phyloP scores from a whole-genome alignment of 1,140 invertebrate genomes.

The Liolophura sinensis region DNA sequence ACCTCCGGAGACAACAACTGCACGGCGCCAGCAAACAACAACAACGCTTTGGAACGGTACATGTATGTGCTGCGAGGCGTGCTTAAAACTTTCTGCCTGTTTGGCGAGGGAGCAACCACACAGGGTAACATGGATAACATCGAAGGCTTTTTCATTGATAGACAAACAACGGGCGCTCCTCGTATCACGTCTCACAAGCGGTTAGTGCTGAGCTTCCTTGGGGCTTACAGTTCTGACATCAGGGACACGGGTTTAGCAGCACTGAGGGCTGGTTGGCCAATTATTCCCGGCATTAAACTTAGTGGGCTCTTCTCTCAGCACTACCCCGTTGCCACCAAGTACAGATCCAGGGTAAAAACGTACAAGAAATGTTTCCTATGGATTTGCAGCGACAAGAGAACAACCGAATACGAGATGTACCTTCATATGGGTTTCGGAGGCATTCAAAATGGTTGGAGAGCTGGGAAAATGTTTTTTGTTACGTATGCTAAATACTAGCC shows the following conservation, averaged over 20 bases:
- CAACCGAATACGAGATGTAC: conserved; percentile 17
- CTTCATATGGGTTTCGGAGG: conserved; percentile 20
- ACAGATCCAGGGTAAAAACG: conserved; percentile 5
- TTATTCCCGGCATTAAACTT: conserved; percentile 17
- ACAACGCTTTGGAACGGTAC: conserved; percentile 2
- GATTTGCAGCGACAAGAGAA: neutral
- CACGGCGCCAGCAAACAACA: conserved; percentile 8
- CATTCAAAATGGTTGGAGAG: conserved; percentile 10
- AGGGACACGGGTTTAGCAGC: conserved; percentile 3
- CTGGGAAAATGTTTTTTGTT: conserved; percentile 16
- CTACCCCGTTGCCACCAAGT: conserved; percentile 22
- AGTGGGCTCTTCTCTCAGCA: conserved; percentile 16
- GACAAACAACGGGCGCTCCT: conserved; percentile 12
- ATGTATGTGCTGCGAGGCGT: neutral
- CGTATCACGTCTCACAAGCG: conserved; percentile 2
- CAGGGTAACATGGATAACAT: conserved; percentile 15
- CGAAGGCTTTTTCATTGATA: conserved; percentile 14
- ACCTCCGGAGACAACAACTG: conserved; percentile 11
- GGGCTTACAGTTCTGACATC: conserved; percentile 5
- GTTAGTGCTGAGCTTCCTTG: neutral
- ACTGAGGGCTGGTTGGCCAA: conserved; percentile 17
- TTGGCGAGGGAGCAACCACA: conserved; percentile 14
- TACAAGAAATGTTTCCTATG: conserved; percentile 2
- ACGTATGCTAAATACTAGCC: conserved; percentile 5
- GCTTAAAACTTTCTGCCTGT: conserved; percentile 17